Conservation (phyloP, 2,113 vertebrate genomes). For the Muscicapa adusta region DNA sequence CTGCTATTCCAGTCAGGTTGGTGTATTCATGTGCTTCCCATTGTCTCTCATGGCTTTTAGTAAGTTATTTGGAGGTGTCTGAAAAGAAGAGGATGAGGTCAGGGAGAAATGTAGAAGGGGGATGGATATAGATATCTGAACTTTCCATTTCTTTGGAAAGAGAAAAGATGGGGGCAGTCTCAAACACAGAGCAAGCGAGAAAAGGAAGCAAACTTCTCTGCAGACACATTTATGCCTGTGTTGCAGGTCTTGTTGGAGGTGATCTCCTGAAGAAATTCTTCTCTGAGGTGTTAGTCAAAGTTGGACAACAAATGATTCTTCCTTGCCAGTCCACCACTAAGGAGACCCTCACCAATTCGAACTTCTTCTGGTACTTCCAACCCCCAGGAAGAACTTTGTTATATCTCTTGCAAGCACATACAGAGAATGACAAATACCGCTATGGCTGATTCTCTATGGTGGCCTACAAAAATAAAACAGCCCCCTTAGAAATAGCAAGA, state of each 20-base stretch:
- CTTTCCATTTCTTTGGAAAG: background rate
- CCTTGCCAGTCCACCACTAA: background rate
- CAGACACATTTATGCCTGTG: background rate
- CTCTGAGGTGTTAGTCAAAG: background rate
- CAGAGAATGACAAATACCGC: background rate
- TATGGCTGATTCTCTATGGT: background rate
- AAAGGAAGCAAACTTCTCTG: background rate
- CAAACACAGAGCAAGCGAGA: background rate
- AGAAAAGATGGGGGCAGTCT: background rate
- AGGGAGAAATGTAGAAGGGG: background rate
- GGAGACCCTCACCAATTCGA: background rate
- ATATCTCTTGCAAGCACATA: background rate
- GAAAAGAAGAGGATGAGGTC: background rate
- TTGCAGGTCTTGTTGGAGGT: conserved; percentile 29
- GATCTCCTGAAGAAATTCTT: background rate
- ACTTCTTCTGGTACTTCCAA: background rate
- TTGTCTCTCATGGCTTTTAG: background rate
- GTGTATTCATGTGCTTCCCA: background rate
- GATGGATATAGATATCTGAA: background rate
- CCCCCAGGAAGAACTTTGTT: rapidly evolving
- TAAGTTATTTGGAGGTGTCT: background rate
- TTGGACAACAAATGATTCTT: background rate
- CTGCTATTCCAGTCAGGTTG: conserved; percentile 1
- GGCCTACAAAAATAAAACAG: background rate
- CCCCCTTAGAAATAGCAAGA: background rate